Evolutionary conservation across 2,888 invertebrate genomes (phyloP).

Genomic region (Leucoma salicis): DNA sequence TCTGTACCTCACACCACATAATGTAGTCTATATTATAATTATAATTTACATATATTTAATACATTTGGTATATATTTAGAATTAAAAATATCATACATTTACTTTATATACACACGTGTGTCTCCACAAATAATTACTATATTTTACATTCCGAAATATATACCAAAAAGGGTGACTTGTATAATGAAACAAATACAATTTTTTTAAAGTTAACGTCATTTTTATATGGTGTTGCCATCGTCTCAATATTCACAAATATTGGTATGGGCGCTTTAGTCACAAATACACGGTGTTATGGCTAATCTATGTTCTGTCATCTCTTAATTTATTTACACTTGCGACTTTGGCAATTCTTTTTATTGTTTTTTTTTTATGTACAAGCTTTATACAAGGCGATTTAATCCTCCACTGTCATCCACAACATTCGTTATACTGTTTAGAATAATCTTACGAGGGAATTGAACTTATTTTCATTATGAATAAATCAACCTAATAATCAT

Average conservation of each 20-base stretch:
- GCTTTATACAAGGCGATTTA: too few species aligned
- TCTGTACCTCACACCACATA: constrained; percentile 71
- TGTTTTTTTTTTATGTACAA: neutral
- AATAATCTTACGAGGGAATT: too few species aligned
- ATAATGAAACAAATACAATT: constrained; percentile 38
- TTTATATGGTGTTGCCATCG: constrained; percentile 69
- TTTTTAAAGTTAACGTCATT: constrained; percentile 56
- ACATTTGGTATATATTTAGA: constrained; percentile 29
- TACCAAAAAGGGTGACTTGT: constrained; percentile 48
- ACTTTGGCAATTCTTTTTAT: constrained; percentile 28
- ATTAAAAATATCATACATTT: constrained; percentile 2
- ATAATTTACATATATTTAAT: constrained; percentile 13
- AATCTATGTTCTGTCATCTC: constrained; percentile 74
- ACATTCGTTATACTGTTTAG: too few species aligned
- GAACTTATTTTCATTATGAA: too few species aligned
- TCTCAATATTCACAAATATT: constrained; percentile 67
- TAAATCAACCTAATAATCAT: too few species aligned
- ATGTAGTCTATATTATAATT: constrained; percentile 45
- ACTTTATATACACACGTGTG: neutral
- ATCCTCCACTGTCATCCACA: too few species aligned
- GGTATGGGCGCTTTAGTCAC: constrained; percentile 75
- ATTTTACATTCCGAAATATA: constrained; percentile 32
- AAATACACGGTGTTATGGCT: constrained; percentile 73
- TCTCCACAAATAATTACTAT: too few species aligned
- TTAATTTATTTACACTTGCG: constrained; percentile 41